Evolutionary conservation across 2,888 invertebrate species (phyloP), one percentile per base, ranked within the genome.

Genomic region (Synanthedon formicaeformis): DNA sequence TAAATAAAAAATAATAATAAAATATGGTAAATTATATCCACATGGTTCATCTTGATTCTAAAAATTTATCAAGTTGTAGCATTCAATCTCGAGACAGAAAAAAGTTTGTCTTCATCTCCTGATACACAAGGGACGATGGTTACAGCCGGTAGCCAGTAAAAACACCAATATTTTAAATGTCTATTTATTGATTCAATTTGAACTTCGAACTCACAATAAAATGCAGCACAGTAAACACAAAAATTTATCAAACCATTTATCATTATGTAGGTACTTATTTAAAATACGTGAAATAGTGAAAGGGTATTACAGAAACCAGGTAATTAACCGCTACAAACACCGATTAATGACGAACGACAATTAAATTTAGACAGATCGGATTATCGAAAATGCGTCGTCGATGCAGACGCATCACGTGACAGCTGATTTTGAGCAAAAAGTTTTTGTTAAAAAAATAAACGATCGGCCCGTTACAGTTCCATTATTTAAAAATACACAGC

Each of bases 121-220:
- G n/a, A n/a, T 27, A 27, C 6, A 27, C 10, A 34, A 34, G 34
- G 34, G 5, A 23, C 5, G 5, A 5, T 23, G 23, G 34, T 10
- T 34, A 34, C 34, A 34, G 34, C 34, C 10, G 13, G 52, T 8
- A 48, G 71, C 80, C 67, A 82, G 65, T 84, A 75, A 86, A 12
- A 87, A 84, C 77, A 75, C 78, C 61, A 74, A 80, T 84, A 61
- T 72, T 81, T 80, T 79, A 75, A 71, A 78, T 84, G 74, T 81
- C 86, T 86, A 86, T 87, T 87, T 87, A 87, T 86, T 86, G 84
- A 87, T 85, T 86, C 85, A 86, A 85, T 86, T 86, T 87, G 86
- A 87, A 86, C 86, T 85, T 86, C 74, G 81, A 86, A 86, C 85
- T 86, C 85, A 86, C 86, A 86, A 83, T 86, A 78, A 86, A 85